These are phyloP conservation scores for Eupithecia subfuscata DNA, from an alignment of 2,888 invertebrate genomes.

Conservation along the genomic window DNA sequence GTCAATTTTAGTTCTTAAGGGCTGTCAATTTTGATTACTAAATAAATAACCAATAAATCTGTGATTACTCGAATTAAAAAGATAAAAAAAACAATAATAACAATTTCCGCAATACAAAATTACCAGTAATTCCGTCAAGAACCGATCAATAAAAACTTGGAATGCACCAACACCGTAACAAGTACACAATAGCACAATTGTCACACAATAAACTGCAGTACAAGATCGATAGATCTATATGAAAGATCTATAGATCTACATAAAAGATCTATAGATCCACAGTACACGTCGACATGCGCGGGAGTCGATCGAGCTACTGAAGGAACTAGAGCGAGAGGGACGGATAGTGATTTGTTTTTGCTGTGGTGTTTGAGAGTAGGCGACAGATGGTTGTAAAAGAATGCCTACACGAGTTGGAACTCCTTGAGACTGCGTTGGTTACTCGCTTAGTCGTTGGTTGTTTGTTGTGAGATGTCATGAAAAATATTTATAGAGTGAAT, in stretches of 20 bases:
- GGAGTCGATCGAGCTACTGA: conserved; percentile 60
- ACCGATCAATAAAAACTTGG: conserved; percentile 54
- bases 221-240: neutral
- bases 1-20: too few relatives aligned
- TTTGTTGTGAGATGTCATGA: too few relatives aligned
- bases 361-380: conserved; percentile 49
- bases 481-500: too few relatives aligned
- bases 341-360: conserved; percentile 55
- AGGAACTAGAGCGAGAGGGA: conserved; percentile 57
- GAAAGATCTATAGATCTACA: neutral
- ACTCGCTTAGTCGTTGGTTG: too few relatives aligned
- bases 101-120: neutral
- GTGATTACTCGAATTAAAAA: neutral
- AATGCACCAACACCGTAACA: conserved; percentile 51
- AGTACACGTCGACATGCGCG: conserved; percentile 58
- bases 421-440: neutral
- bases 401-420: conserved; percentile 10
- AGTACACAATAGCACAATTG: conserved; percentile 41
- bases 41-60: too few relatives aligned
- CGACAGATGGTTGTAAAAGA: conserved; percentile 22
- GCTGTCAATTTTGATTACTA: too few relatives aligned
- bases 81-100: neutral
- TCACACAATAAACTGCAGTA: conserved; percentile 48
- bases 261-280: neutral
- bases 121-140: conserved; percentile 36